phyloP scores from a whole-genome alignment of 1,140 invertebrate species.

The Pseudobourletiella spinata region DNA sequence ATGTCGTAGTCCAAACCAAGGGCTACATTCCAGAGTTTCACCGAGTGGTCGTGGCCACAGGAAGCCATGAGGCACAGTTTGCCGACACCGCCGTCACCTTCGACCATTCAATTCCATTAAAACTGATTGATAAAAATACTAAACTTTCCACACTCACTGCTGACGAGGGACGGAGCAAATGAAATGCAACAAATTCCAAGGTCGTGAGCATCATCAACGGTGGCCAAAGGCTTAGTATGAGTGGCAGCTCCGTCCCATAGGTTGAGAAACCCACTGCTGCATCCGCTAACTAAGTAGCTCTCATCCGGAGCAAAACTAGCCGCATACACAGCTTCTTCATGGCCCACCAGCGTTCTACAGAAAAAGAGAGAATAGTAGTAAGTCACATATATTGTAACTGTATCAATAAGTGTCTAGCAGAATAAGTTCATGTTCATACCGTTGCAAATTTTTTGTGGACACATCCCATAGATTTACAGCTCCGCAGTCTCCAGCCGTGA shows the following conservation, averaged over 20 bases:
- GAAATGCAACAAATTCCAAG: conserved; percentile 53
- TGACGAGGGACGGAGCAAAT: conserved; percentile 38
- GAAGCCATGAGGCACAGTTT: conserved; percentile 35
- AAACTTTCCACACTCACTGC: conserved; percentile 3
- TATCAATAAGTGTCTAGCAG: neutral
- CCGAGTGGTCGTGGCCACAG: conserved; percentile 48
- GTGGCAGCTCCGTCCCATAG: conserved; percentile 51
- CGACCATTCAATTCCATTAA: conserved; percentile 4
- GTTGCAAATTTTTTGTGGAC: conserved; percentile 50
- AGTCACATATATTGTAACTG: neutral
- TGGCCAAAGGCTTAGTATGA: conserved; percentile 42
- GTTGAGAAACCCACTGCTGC: conserved; percentile 54
- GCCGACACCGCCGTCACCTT: conserved; percentile 29
- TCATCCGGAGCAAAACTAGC: conserved; percentile 57
- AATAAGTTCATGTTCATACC: conserved; percentile 40
- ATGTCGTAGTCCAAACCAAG: conserved; percentile 39
- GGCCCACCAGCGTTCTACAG: conserved; percentile 52
- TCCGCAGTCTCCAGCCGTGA: conserved; percentile 65
- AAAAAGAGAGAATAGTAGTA: neutral
- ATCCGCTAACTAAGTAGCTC: conserved; percentile 55
- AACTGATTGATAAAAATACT: neutral
- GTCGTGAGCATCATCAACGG: conserved; percentile 60
- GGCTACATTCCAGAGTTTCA: conserved; percentile 62
- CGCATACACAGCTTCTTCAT: conserved; percentile 56
- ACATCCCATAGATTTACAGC: conserved; percentile 64